phyloP scores from a whole-genome alignment of 2,888 invertebrate genomes.

The Campoplex capitator region DNA sequence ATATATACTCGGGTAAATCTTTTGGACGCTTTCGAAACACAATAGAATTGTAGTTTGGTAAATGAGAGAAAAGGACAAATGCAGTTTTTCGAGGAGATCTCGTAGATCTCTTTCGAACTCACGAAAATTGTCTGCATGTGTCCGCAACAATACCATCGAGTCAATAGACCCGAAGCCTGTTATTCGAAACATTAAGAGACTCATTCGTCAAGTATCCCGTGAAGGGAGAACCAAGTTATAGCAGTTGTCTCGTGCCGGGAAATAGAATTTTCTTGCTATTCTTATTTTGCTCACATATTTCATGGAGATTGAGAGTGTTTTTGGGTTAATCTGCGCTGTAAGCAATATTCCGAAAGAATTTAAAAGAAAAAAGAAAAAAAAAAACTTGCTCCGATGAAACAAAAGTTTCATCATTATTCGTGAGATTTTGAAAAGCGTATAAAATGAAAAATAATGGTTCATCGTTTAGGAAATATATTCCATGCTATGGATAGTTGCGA shows the following conservation, averaged over 20 bases:
- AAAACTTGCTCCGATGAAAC: not conserved
- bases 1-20: constrained; percentile 22
- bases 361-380: too few relatives aligned
- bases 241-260: constrained; percentile 26
- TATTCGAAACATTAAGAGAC: constrained; percentile 78
- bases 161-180: constrained; percentile 75
- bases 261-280: constrained; percentile 9
- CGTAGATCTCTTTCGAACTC: constrained; percentile 59
- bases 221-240: too few relatives aligned
- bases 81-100: constrained; percentile 44
- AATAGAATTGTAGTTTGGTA: constrained; percentile 36
- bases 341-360: not conserved
- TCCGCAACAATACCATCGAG: constrained; percentile 71
- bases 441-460: not conserved
- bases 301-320: not conserved
- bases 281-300: constrained; percentile 7
- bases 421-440: not conserved
- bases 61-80: constrained; percentile 32
- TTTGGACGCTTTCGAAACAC: constrained; percentile 18
- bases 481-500: too few relatives aligned
- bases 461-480: not conserved
- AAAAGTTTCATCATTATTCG: not conserved
- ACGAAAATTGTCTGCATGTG: constrained; percentile 55
- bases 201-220: constrained; percentile 76
- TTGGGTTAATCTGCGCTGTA: not conserved